Base-by-base conservation (phyloP, 2,888 invertebrate species). In the Sisyra nigra region DNA sequence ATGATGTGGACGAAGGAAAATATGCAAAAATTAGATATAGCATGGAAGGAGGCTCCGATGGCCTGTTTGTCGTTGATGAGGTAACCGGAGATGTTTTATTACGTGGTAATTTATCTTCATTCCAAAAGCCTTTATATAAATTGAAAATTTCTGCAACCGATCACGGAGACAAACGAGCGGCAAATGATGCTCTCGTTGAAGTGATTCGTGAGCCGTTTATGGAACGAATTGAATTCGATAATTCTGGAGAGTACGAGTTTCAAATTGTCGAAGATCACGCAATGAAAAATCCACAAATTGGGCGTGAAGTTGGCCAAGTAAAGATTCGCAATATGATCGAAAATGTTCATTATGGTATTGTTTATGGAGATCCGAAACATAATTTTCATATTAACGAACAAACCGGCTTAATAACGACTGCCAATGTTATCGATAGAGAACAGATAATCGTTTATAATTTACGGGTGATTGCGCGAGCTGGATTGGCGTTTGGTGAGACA, bases 1-100 rank as follows among this genome's bases (percentile, higher is more conserved):
- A 69, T 44, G 94, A 96, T 67, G 71, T 73, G 48, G 96, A 96
- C 61, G 80, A 82, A 54, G 85, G 83, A n/a, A 80, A 84, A 56
- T 91, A 92, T 67, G 86, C 87, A 31, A 74, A 76, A 58, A 71
- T 87, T 36, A 77, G 77, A 45, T 91, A 80, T 57, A 74, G 71
- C 51, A 66, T 93, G 46, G 84, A 84, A 61, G 80, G 74, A 53
- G 85, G 83, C 18, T 80, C 80, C 45, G 84, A 83, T 50, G 81
- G 79, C 33, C 69, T 83, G 48, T 94, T 94, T 61, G 71, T 74
- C 10, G 68, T 92, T 17, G 85, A 89, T 55, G 74, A 80, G 42
- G 72, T 71, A 58, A 81, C 80, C 13, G 92, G 92, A 7, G 74
- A 80, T 48, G 65, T 92, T 33, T 69, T 74, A 42, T 61, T 87